These are phyloP conservation scores for Sparus aurata DNA, from an alignment of 2,797 vertebrate species.

Conservation along the genomic window DNA sequence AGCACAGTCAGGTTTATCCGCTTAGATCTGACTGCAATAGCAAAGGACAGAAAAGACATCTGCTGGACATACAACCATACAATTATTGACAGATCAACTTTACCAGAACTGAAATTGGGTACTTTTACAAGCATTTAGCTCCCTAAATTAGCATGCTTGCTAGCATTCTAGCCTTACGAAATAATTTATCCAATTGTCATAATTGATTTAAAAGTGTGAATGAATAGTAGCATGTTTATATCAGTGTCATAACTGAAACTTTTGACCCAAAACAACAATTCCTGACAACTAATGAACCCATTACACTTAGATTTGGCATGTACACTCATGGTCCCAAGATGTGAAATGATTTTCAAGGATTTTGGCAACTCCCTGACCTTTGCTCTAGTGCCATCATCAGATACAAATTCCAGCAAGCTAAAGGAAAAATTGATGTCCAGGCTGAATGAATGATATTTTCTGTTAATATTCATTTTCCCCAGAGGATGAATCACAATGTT, in stretches of 20 bases:
- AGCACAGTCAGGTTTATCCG: not conserved
- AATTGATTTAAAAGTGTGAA: no score
- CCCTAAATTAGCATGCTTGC: no score
- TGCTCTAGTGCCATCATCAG: no score
- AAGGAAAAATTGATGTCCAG: no score
- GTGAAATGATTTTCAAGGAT: not conserved
- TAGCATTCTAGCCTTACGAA: no score
- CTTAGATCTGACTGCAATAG: not conserved
- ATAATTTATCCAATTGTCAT: no score
- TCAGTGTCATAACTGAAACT: no score
- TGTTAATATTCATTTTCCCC: not conserved
- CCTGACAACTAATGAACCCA: not conserved
- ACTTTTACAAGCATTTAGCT: no score
- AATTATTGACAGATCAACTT: not conserved
- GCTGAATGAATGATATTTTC: not conserved
- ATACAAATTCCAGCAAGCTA: no score
- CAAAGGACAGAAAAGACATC: not conserved
- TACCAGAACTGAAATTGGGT: not conserved
- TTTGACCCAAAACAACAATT: no score
- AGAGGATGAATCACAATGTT: not conserved
- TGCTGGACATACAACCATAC: conserved; percentile 3
- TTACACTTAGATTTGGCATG: not conserved
- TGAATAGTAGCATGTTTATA: no score
- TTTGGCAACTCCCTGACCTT: no score
- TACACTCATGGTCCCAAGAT: not conserved